Evolutionary conservation across 2,888 invertebrate genomes (phyloP).

Genomic region (Trichopria drosophilae): DNA sequence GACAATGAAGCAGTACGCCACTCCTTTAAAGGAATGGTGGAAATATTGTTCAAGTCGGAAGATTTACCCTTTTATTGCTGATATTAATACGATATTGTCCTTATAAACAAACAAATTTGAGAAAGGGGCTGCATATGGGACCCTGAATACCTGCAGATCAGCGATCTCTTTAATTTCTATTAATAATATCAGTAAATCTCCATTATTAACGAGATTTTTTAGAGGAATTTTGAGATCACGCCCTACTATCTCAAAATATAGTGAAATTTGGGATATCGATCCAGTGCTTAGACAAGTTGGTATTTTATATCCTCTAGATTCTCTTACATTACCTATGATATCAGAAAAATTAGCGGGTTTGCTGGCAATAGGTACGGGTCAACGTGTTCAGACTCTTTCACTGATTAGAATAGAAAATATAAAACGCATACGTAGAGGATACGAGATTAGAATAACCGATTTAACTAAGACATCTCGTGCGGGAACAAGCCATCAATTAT

Average conservation of each 20-base stretch:
- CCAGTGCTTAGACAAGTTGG: constrained; percentile 9
- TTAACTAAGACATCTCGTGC: constrained; percentile 16
- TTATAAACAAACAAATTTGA: constrained; percentile 17
- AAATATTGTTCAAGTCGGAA: background rate
- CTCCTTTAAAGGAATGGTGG: constrained; percentile 12
- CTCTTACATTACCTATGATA: constrained; percentile 19
- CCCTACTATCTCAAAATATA: constrained; percentile 14
- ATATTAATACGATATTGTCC: constrained; percentile 2
- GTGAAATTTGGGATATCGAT: constrained; percentile 17
- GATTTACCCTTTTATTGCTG: constrained; percentile 6
- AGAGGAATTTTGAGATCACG: background rate
- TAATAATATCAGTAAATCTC: constrained; percentile 3
- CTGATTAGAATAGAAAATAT: constrained; percentile 26
- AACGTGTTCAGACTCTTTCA: constrained; percentile 26
- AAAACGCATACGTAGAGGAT: background rate
- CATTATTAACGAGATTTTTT: constrained; percentile 4
- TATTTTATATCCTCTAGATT: constrained; percentile 15
- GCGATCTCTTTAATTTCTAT: constrained; percentile 21
- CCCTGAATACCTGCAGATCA: constrained; percentile 17
- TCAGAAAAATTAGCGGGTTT: constrained; percentile 22
- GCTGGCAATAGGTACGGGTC: constrained; percentile 25
- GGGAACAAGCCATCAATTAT: constrained; percentile 13
- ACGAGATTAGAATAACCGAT: constrained; percentile 26
- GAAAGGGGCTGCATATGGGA: constrained; percentile 12
- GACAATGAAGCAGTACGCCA: constrained; percentile 13